Evolutionary conservation across 2,888 invertebrate genomes (phyloP), one percentile per base, ranked within the genome.

Genomic region (Athalia circularis): DNA sequence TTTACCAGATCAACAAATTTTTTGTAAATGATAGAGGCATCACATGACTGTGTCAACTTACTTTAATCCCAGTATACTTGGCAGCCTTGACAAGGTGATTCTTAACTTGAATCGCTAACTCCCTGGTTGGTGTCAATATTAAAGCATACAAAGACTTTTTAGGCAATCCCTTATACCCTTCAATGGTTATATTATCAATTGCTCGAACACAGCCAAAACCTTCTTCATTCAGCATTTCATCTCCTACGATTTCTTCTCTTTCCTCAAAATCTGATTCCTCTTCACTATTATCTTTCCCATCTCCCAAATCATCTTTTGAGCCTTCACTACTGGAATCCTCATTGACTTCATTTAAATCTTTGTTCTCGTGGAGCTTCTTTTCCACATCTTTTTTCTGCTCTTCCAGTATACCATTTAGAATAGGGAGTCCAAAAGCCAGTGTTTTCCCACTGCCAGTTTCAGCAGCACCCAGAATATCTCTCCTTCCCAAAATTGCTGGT

Each of bases 361-460:
- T 85, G 0, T 80, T 79, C 59, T 85, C 84, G 7, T 84, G 83
- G 5, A 85, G 83, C 77, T 85, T 7, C 13, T 72, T 47, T 15
- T 72, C 52, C 13, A 4, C 72, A 88, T 45, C 90, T 85, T 85
- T 90, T 86, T 65, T 91, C 86, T 94, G 94, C 0, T 94, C 87
- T 85, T 94, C 93, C 84, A 98, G 91, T 81, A 99, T 98, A 13
- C 97, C 96, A 77, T 94, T 92, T 79, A 99, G 91, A 62, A 99
- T 95, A 8, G 99, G 99, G 79, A 99, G 95, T 0, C 97, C 98
- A 92, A 99, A 99, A 0, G 99, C 99, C 75, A 99, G 91, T 0
- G 99, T 99, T 92, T 99, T 99, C 0, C 99, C 99, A 90, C 98
- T 99, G 0, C 99, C 99, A 0, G 99, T 99, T 92, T 99, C 98